A percentile compares a stretch with the other conserved stretches of the same genome.
phyloP scores from a whole-genome alignment of 2,797 vertebrate species.

The Crypturellus tataupa region DNA sequence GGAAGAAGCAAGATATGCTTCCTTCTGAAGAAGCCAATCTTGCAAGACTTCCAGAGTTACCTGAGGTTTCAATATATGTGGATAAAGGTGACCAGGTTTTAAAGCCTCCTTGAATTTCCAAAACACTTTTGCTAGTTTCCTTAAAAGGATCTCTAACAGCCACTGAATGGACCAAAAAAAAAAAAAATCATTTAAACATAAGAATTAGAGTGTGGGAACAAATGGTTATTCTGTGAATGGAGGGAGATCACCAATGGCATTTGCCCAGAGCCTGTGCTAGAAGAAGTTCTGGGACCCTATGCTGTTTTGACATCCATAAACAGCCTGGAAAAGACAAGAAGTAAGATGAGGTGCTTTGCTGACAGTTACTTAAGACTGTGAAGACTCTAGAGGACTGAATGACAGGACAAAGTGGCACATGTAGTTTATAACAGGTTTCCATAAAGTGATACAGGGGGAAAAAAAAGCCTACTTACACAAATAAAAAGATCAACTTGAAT shows the following conservation, averaged over 20 bases:
- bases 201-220: accelerated
- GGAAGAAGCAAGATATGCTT: not conserved
- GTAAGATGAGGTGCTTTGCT: not conserved
- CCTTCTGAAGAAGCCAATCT: not conserved
- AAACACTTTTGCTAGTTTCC: not conserved
- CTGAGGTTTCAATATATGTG: not conserved
- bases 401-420: not conserved
- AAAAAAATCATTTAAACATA: not conserved
- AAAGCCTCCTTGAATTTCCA: not conserved
- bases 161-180: not conserved
- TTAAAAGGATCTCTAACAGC: not conserved
- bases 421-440: not conserved
- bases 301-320: not conserved
- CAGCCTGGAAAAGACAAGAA: not conserved
- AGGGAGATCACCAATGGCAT: not conserved
- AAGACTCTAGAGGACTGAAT: not conserved
- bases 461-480: not conserved
- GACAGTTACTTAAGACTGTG: not conserved
- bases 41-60: not conserved
- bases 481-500: not conserved
- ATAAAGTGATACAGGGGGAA: not conserved
- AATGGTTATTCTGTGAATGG: accelerated
- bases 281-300: not conserved
- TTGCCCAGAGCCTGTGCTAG: accelerated
- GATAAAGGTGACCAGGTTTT: not conserved